Base-by-base conservation (phyloP, 2,113 vertebrate species). In the Xenopus borealis region DNA sequence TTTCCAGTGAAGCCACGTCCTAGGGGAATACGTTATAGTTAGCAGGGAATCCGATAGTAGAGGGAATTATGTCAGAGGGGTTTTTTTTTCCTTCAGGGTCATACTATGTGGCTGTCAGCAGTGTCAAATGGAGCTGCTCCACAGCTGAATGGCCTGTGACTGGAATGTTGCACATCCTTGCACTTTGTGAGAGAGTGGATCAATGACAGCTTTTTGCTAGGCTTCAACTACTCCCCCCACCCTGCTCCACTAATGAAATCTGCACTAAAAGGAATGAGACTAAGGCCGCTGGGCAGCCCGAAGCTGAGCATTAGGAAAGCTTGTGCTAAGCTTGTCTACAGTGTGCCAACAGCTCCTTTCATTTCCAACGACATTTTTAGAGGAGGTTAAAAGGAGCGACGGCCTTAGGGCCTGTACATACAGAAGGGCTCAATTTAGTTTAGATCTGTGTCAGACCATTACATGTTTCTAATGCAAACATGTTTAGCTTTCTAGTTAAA, bases 161-260 rank as follows among this genome's bases (percentile, higher is more conserved):
- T 88, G 79, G 80, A 91, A 87, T 80, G 78, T 78, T 78, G 84
- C 84, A 80, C 79, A 85, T 86, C 80, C 80, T 62, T 78, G 83
- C 30, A 67, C 88, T 89, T 72, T 72, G 82, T 82, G 82, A 82
- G 79, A 82, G 86, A 87, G 70, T 85, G 84, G 88, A 91, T 93
- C 89, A 89, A 89, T 90, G 88, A 83, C 87, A 88, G 80, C 83
- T 83, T 87, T 40, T 87, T 88, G 82, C 90, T 76, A 72, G 83
- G 87, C 86, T 89, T 81, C 86, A 87, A 81, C 85, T 82, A 81
- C 79, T 83, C 86, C 80, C 79, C 84, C 84, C n/a, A n/a, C 33
- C 80, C 81, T 85, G 79, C 78, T 83, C 83, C 83, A 80, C 87
- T 93, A 91, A 92, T 86, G 87, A 92, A 92, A 90, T 86, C 87